Evolutionary conservation across 2,888 invertebrate genomes (phyloP), one percentile per base, ranked within the genome.

Genomic region (Drosophila infuscata): DNA sequence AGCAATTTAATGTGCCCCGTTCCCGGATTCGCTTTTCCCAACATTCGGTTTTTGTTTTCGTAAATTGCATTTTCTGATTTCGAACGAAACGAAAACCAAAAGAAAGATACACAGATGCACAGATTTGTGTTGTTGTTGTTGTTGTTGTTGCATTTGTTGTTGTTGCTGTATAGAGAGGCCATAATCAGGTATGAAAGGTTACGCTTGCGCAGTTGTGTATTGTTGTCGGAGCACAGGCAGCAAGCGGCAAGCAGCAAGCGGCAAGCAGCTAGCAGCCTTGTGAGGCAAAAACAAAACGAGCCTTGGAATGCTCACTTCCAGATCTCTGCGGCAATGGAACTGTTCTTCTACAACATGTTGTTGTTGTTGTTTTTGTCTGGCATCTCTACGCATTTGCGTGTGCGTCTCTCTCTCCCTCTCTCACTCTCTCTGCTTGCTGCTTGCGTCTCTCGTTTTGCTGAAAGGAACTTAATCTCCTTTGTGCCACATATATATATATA

Each of bases 381-480:
- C 60, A 29, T 62, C 57, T 79, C 67, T 82, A 82, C 82, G 84
- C 82, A 82, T 82, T 83, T 83, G 81, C 83, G 79, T 81, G 69
- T 70, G 70, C 64, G 32, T 56, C 35, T 17, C 25, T 5, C 53
- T 15, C 33, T 62, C 49, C 60, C 41, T 32, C 53, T 15, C 33
- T 62, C 49, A 60, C 41, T 32, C 51, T 17, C 49, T 17, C 17
- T 17, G 46, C 25, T 8, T 8, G 46, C 46, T 29, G 25, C 17
- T 49, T 25, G 25, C 29, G 29, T 5, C 54, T 52, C 46, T 15
- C 51, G 20, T 36, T 49, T 29, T 69, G 73, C 29, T 62, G 65
- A 74, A 82, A 88, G 88, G 85, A 88, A 88, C 90, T 89, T 91
- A 91, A 91, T 90, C 91, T 89, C 81, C 88, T 88, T 88, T 88